These are phyloP conservation scores for Catonia carolina DNA, from an alignment of 2,888 invertebrate genomes.

Conservation along the genomic window DNA sequence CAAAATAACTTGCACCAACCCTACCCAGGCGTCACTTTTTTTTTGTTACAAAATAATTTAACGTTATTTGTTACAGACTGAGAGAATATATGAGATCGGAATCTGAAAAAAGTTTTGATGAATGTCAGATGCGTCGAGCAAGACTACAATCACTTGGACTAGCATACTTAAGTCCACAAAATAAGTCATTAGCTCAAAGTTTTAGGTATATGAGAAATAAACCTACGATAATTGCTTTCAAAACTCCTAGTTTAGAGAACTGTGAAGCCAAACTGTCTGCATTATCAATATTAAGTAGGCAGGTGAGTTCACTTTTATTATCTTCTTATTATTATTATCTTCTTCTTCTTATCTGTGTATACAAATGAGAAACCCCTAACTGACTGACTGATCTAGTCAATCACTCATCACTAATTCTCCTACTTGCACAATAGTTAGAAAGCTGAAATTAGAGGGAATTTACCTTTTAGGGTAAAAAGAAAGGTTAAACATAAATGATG, in stretches of 20 bases:
- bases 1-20: too few species aligned
- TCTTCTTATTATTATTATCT: not conserved
- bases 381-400: too few species aligned
- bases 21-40: too few species aligned
- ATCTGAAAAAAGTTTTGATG: constrained; percentile 70
- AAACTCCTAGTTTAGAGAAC: constrained; percentile 71
- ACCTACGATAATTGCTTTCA: constrained; percentile 81
- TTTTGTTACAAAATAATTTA: too few species aligned
- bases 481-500: too few species aligned
- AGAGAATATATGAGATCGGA: constrained; percentile 69
- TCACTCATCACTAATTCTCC: too few species aligned
- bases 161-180: constrained; percentile 68
- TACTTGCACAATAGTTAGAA: too few species aligned
- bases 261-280: constrained; percentile 54
- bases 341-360: too few species aligned
- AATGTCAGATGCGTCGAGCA: constrained; percentile 56
- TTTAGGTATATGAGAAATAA: constrained; percentile 87
- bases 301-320: constrained; percentile 41
- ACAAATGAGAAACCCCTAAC: too few species aligned
- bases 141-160: constrained; percentile 57
- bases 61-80: constrained; percentile 49
- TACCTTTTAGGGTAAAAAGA: too few species aligned
- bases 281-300: constrained; percentile 31
- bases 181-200: constrained; percentile 72
- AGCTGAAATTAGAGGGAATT: too few species aligned